Conservation (phyloP, 1,140 invertebrate genomes). For the Drosophila mayri region DNA sequence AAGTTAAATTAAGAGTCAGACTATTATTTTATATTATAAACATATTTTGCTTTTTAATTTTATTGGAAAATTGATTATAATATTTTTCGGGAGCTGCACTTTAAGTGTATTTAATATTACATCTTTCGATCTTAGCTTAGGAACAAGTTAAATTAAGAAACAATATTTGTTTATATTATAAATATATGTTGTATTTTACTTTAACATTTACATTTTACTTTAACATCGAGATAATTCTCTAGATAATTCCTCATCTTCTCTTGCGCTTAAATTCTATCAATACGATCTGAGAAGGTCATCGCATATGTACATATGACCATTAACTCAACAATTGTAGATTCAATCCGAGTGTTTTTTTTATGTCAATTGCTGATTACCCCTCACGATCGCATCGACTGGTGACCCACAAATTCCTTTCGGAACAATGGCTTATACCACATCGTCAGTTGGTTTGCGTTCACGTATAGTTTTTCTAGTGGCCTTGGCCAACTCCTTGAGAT, state of each 20-base stretch:
- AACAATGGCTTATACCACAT: conserved; percentile 17
- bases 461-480: conserved; percentile 5
- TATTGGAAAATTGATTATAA: no score
- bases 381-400: conserved; percentile 14
- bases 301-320: conserved; percentile 3
- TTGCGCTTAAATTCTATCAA: neutral
- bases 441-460: conserved; percentile 3
- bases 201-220: no score
- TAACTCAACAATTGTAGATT: conserved; percentile 13
- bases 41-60: no score
- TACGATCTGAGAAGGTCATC: conserved; percentile 10
- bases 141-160: no score
- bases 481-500: conserved; percentile 44
- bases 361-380: conserved; percentile 26
- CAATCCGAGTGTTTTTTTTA: conserved; percentile 7
- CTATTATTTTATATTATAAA: no score
- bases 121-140: no score
- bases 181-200: no score
- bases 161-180: no score
- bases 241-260: neutral
- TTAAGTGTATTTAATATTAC: no score
- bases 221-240: no score
- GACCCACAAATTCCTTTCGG: conserved; percentile 27
- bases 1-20: no score
- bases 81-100: no score